phyloP scores from a whole-genome alignment of 2,113 vertebrate genomes.

The Scytalopus superciliaris region DNA sequence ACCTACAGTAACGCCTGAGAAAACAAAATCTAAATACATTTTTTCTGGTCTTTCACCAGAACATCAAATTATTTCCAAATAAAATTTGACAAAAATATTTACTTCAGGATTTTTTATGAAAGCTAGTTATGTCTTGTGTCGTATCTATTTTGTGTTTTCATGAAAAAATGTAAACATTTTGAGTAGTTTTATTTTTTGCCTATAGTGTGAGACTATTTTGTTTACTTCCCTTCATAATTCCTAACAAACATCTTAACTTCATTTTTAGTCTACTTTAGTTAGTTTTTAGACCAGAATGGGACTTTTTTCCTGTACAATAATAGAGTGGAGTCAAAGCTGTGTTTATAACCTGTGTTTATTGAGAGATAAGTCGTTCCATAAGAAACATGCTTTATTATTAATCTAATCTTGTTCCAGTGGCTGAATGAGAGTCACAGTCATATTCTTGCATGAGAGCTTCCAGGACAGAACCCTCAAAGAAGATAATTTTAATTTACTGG shows the following conservation, averaged over 20 bases:
- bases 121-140: background rate
- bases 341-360: slow-evolving; percentile 43
- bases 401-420: slow-evolving; percentile 5
- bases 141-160: background rate
- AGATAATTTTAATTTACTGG: slow-evolving; percentile 7
- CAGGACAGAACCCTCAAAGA: background rate
- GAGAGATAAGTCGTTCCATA: background rate
- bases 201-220: background rate
- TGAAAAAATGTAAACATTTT: background rate
- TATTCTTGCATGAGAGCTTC: background rate
- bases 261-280: background rate
- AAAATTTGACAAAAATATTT: background rate
- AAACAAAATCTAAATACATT: background rate
- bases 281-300: background rate
- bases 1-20: background rate
- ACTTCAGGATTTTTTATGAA: background rate
- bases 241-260: background rate
- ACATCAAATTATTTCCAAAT: background rate
- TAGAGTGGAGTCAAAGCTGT: background rate
- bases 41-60: background rate
- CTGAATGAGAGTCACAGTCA: background rate
- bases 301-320: background rate
- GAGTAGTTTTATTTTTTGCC: background rate
- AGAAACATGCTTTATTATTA: slow-evolving; percentile 23
- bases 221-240: background rate